These are phyloP conservation scores for Zalophus californianus DNA, from an alignment of 2,797 vertebrate genomes.

Conservation along the genomic window DNA sequence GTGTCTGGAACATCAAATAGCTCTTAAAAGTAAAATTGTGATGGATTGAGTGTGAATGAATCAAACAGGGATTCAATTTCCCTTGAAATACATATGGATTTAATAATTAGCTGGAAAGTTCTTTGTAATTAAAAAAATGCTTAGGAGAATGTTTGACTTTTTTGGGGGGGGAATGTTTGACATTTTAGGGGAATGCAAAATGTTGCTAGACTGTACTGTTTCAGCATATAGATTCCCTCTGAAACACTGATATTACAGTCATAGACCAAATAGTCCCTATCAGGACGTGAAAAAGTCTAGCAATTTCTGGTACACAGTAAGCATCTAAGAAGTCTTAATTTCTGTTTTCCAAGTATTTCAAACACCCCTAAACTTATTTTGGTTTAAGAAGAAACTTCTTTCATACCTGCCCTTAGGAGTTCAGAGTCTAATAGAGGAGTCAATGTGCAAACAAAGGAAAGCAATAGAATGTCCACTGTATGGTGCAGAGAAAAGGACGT, in stretches of 20 bases:
- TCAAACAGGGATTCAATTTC: conserved; percentile 57
- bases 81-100: conserved; percentile 69
- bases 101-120: conserved; percentile 66
- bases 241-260: background rate
- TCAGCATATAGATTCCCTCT: background rate
- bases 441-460: conserved; percentile 24
- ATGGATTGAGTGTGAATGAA: conserved; percentile 66
- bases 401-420: background rate
- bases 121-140: conserved; percentile 60
- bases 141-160: background rate
- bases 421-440: conserved; percentile 6
- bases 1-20: conserved; percentile 73
- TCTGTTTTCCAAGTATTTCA: conserved; percentile 38
- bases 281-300: background rate
- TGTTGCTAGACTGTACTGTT: background rate
- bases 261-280: background rate
- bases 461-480: background rate
- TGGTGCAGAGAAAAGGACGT: background rate
- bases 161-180: background rate
- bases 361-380: background rate
- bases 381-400: background rate
- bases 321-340: background rate
- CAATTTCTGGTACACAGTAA: background rate
- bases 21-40: conserved; percentile 66
- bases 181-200: conserved; percentile 35